phyloP scores from a whole-genome alignment of 2,888 invertebrate genomes.

The Epinotia nisella region DNA sequence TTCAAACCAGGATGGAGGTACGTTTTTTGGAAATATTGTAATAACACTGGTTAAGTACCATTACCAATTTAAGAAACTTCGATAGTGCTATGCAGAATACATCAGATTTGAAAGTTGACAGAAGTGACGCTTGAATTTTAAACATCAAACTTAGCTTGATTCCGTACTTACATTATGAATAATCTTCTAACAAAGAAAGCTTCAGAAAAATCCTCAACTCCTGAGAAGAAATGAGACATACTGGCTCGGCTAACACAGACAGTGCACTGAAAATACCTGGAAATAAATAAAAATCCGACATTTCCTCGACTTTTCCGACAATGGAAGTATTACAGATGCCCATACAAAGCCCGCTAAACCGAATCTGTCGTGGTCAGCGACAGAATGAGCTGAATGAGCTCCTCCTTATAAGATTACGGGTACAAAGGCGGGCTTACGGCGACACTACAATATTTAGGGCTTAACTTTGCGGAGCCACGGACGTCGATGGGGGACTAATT shows the following conservation, averaged over 20 bases:
- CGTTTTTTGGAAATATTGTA: too few relatives aligned
- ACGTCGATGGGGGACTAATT: conserved; percentile 20
- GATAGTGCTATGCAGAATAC: too few relatives aligned
- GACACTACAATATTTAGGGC: conserved; percentile 69
- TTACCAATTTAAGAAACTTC: too few relatives aligned
- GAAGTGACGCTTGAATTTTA: too few relatives aligned
- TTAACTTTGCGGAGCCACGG: conserved; percentile 65
- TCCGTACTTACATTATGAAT: too few relatives aligned
- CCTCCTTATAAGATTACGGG: conserved; percentile 65
- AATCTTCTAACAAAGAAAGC: neutral
- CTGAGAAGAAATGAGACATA: neutral
- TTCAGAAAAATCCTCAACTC: neutral
- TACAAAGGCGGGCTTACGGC: conserved; percentile 76
- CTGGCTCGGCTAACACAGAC: neutral
- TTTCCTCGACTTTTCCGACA: conserved; percentile 55
- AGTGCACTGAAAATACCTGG: conserved; percentile 24
- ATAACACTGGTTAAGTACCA: too few relatives aligned
- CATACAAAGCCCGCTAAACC: conserved; percentile 74
- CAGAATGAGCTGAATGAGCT: conserved; percentile 72
- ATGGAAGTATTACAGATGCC: conserved; percentile 74
- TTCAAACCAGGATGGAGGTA: too few relatives aligned
- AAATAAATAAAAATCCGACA: conserved; percentile 50
- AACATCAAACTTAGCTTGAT: too few relatives aligned
- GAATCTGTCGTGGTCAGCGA: conserved; percentile 59
- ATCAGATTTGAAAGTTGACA: too few relatives aligned